Conservation (phyloP, 1,140 invertebrate genomes). For the Cherax quadricarinatus region DNA sequence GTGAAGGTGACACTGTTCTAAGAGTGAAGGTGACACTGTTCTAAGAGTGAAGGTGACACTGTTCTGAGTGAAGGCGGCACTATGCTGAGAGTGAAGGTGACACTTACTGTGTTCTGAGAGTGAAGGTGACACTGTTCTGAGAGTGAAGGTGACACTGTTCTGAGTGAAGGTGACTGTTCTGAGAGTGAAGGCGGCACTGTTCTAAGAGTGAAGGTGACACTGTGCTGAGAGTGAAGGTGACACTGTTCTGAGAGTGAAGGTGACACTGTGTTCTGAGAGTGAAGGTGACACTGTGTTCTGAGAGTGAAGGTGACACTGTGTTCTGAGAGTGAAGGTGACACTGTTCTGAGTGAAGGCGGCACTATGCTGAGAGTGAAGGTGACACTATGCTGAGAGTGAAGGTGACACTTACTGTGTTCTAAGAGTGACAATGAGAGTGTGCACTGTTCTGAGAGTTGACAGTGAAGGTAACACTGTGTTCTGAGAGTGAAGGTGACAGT, state of each 20-base stretch:
- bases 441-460: no score
- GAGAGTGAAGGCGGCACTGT: background rate
- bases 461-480: constrained; percentile 87
- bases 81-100: no score
- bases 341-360: constrained; percentile 78
- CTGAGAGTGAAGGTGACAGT: constrained; percentile 96
- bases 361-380: constrained; percentile 97
- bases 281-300: no score
- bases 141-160: constrained; percentile 97
- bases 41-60: constrained; percentile 14
- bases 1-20: constrained; percentile 2
- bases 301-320: constrained; percentile 85
- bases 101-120: no score
- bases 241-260: no score
- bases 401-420: no score
- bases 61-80: no score
- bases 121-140: constrained; percentile 82
- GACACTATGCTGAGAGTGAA: constrained; percentile 78
- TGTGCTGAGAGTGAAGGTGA: no score
- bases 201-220: no score
- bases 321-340: constrained; percentile 96
- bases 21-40: background rate
- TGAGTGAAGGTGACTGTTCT: no score
- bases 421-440: no score
- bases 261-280: no score